Conservation (phyloP, 2,888 invertebrate species). For the Ferdinandea cuprea region DNA sequence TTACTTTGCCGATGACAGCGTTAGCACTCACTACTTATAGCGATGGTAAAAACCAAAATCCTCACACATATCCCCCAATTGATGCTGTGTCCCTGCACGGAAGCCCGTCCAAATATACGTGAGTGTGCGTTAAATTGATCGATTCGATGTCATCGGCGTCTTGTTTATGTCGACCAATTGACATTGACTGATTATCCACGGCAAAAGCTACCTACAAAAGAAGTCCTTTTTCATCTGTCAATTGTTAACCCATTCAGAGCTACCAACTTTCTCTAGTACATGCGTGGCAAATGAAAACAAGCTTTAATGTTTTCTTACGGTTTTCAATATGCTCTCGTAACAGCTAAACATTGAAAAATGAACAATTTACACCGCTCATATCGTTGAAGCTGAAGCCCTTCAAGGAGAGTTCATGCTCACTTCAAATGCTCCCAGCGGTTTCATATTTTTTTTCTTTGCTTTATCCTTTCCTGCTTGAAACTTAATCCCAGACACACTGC, state of each 20-base stretch:
- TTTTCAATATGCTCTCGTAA: too few relatives aligned
- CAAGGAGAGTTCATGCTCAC: conserved; percentile 14
- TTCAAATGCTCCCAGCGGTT: conserved; percentile 30
- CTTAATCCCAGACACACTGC: conserved; percentile 52
- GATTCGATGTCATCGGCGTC: conserved; percentile 56
- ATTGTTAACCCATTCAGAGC: background rate
- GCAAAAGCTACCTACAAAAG: conserved; percentile 10
- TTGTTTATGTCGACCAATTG: conserved; percentile 62
- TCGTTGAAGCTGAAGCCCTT: conserved; percentile 50
- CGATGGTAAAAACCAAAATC: conserved; percentile 20
- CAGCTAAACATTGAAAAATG: conserved; percentile 31
- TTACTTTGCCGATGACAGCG: conserved; percentile 40
- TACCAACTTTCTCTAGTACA: background rate
- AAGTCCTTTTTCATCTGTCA: conserved; percentile 25
- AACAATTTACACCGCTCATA: background rate
- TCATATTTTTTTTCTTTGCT: conserved; percentile 21
- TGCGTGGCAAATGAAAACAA: conserved; percentile 15
- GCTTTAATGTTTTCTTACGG: conserved; percentile 33
- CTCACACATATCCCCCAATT: too few relatives aligned
- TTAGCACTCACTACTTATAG: conserved; percentile 27
- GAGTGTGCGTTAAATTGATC: conserved; percentile 55
- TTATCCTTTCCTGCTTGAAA: conserved; percentile 40
- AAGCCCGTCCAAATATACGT: background rate
- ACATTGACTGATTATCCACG: conserved; percentile 57
- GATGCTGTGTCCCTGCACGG: conserved; percentile 16